These are phyloP conservation scores for Sinhomidia bicolor DNA, from an alignment of 2,888 invertebrate species.

Conservation along the genomic window DNA sequence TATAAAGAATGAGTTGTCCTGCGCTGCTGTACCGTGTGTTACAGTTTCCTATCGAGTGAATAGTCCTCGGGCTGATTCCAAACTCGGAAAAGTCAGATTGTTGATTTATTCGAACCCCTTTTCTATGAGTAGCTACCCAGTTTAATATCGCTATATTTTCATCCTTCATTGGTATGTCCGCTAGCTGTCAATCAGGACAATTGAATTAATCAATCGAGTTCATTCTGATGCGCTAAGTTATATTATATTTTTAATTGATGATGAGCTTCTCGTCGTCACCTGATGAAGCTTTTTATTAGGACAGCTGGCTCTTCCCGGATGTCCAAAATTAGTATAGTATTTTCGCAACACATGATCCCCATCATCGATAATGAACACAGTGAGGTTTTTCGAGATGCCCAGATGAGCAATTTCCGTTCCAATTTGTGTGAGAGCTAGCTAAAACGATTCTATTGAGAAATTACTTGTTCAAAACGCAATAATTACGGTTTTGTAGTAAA, in stretches of 20 bases:
- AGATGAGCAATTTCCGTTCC: slow-evolving; percentile 44
- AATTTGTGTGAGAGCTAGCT: slow-evolving; percentile 64
- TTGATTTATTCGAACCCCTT: slow-evolving; percentile 44
- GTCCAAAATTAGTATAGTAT: slow-evolving; percentile 29
- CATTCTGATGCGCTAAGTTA: no score
- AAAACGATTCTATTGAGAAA: slow-evolving; percentile 55
- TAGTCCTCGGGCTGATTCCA: background rate
- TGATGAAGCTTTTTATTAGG: slow-evolving; percentile 14
- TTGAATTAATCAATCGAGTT: no score
- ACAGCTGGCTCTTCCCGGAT: slow-evolving; percentile 27
- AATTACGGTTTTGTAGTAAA: background rate
- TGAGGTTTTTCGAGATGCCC: slow-evolving; percentile 44
- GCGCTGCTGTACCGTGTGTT: slow-evolving; percentile 39
- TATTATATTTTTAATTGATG: no score
- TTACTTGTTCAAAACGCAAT: background rate
- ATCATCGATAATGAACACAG: slow-evolving; percentile 48
- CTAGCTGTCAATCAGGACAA: slow-evolving; percentile 3
- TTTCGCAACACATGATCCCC: slow-evolving; percentile 44
- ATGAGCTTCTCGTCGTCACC: no score
- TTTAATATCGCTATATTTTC: background rate
- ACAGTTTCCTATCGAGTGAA: slow-evolving; percentile 58
- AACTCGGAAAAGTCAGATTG: slow-evolving; percentile 8
- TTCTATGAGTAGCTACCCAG: slow-evolving; percentile 42
- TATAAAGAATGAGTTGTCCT: no score
- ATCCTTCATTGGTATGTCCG: slow-evolving; percentile 27